phyloP scores from a whole-genome alignment of 1,140 invertebrate genomes.

The Muscidifurax raptorellus region DNA sequence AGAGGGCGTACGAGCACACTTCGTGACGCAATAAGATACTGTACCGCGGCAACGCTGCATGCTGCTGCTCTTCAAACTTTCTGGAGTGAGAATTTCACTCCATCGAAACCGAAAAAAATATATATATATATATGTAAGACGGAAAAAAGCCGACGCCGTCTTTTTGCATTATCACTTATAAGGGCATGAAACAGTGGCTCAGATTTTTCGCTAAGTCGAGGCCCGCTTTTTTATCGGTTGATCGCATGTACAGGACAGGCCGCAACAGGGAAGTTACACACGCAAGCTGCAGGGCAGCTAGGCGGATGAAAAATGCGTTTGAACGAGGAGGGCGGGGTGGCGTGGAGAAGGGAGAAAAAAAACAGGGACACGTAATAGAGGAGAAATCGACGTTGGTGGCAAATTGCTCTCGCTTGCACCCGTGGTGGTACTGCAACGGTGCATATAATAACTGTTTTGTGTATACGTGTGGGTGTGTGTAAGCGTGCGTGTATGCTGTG shows the following conservation, averaged over 20 bases:
- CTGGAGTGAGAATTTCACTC: not conserved
- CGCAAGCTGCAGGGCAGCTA: not conserved
- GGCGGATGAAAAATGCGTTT: conserved; percentile 36
- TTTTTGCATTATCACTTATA: conserved; percentile 40
- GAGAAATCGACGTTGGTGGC: conserved; percentile 22
- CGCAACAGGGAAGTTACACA: not conserved
- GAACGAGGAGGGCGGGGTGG: not conserved
- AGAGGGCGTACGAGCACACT: conserved; percentile 2
- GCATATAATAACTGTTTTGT: not conserved
- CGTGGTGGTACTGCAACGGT: too few species aligned
- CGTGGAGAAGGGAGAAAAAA: not conserved
- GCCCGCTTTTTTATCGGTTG: conserved; percentile 11
- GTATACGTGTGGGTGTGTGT: not conserved
- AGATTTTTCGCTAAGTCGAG: conserved; percentile 36
- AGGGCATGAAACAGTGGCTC: not conserved
- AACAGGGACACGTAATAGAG: not conserved
- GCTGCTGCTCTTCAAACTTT: not conserved
- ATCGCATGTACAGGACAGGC: conserved; percentile 17
- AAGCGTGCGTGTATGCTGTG: too few species aligned
- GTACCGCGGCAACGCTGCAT: not conserved
- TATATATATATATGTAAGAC: too few species aligned
- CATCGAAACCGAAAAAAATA: not conserved
- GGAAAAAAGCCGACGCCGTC: too few species aligned
- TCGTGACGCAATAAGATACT: not conserved
- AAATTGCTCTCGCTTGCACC: not conserved